Evolutionary conservation across 2,888 invertebrate genomes (phyloP).

Genomic region (Arrhopalites spinosus): DNA sequence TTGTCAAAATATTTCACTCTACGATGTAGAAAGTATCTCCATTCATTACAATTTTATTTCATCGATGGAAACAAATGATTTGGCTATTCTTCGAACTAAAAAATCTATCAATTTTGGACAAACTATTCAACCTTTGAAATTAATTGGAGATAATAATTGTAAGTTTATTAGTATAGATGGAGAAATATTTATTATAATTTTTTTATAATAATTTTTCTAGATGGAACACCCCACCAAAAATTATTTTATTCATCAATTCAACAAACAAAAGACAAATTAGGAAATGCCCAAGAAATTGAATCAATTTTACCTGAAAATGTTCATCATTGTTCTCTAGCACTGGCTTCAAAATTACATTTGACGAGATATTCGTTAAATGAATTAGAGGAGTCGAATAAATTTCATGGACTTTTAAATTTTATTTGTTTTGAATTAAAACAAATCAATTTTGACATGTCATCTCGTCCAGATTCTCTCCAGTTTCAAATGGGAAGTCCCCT

Average conservation of each 20-base stretch:
- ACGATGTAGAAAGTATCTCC: not conserved
- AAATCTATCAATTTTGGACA: not conserved
- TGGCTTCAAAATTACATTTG: not conserved
- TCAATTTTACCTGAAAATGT: not conserved
- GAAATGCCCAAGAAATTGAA: not conserved
- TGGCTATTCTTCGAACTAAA: slow-evolving; percentile 22
- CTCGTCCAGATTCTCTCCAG: not conserved
- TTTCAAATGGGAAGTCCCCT: not conserved
- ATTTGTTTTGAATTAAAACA: not conserved
- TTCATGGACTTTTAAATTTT: not conserved
- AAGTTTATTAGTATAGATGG: not conserved
- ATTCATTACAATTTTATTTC: slow-evolving; percentile 28
- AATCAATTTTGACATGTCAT: not conserved
- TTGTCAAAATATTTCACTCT: not conserved
- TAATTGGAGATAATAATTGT: not conserved
- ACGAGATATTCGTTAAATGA: not conserved
- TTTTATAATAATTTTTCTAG: too few relatives aligned
- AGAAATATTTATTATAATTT: not conserved
- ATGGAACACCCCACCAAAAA: not conserved
- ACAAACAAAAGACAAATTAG: not conserved
- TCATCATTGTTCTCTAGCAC: not conserved
- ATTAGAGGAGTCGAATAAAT: slow-evolving; percentile 6
- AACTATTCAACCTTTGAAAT: not conserved
- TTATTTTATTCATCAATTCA: not conserved
- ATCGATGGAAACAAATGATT: slow-evolving; percentile 1